Evolutionary conservation across 1,140 invertebrate species (phyloP), one percentile per base, ranked within the genome.

Genomic region (Platyscapa corneri): DNA sequence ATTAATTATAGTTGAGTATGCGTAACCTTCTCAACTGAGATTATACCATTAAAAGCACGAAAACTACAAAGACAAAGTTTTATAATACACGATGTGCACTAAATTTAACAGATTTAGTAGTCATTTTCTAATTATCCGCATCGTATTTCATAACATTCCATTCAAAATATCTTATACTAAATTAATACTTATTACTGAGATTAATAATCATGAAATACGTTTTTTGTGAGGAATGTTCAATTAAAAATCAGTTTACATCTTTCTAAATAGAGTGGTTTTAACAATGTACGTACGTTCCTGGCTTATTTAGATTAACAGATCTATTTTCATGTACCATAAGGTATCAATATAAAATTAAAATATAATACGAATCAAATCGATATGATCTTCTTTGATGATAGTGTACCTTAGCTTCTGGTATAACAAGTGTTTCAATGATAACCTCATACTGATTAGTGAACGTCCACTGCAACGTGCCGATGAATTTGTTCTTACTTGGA

Each of bases 381-480:
- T 67, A 53, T 46, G 53, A 42, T 72, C 46, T 77, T 85, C 16
- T 67, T 37, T 74, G n/a, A 74, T 74, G 5, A 74, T 74, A 42
- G 20, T 74, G 37, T 74, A 74, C 27, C 34, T 42, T 42, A 74
- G 20, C 16, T 20, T 42, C 37, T 74, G 16, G 12, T 42, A 32
- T 74, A 74, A n/a, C 23, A 74, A 39, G 37, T 42, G 12, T 74
- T 74, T 42, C 8, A 39, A 6, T 23, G 12, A n/a, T 42, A 42
- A 74, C 70, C 42, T 74, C 37, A 74, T 74, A 74, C 37, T 27
- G 70, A 74, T 70, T 30, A 74, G 30, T 74, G 18, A 42, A 3
- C 0, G 8, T 74, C 70, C 70, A 16, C 70, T 74, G 37, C 23
- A 70, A 70, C 23, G 37, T 18, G 67, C 3, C 1, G 16, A 42